phyloP scores from a whole-genome alignment of 2,113 vertebrate species.

The Poeciliopsis occidentalis region DNA sequence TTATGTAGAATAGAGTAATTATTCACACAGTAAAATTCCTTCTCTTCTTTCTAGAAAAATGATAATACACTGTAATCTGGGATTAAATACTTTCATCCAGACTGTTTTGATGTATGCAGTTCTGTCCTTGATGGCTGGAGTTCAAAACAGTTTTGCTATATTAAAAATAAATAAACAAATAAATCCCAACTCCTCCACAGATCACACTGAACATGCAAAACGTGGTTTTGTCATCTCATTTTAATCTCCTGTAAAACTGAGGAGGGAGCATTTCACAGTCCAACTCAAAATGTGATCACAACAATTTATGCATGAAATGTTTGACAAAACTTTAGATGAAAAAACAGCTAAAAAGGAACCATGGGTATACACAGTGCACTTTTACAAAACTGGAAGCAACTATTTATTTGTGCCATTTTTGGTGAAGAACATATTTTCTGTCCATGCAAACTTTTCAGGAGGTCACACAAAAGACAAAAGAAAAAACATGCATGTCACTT shows the following conservation, averaged over 20 bases:
- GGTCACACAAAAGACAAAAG: background rate
- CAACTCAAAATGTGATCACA: background rate
- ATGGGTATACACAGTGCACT: too few species aligned
- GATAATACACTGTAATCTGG: too few species aligned
- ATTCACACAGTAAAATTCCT: too few species aligned
- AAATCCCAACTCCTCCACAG: background rate
- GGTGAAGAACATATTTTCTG: background rate
- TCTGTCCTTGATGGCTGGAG: too few species aligned
- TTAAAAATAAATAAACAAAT: too few species aligned
- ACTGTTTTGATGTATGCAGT: too few species aligned
- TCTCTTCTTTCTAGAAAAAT: too few species aligned
- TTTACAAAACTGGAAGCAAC: background rate
- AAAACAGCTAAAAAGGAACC: too few species aligned
- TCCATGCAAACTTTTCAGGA: background rate
- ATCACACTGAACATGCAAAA: background rate
- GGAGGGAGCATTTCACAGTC: background rate
- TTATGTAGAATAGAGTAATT: too few species aligned
- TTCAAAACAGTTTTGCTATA: background rate
- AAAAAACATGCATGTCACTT: background rate
- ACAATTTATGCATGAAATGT: too few species aligned
- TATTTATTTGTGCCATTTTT: background rate
- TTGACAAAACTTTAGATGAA: too few species aligned
- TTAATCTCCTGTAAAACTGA: background rate
- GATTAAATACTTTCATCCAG: too few species aligned
- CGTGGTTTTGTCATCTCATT: background rate